Percentiles rank a stretch among this genome's conserved stretches.
These are phyloP conservation scores for Mola mola DNA, from an alignment of 2,113 vertebrate genomes.

Conservation along the genomic window DNA sequence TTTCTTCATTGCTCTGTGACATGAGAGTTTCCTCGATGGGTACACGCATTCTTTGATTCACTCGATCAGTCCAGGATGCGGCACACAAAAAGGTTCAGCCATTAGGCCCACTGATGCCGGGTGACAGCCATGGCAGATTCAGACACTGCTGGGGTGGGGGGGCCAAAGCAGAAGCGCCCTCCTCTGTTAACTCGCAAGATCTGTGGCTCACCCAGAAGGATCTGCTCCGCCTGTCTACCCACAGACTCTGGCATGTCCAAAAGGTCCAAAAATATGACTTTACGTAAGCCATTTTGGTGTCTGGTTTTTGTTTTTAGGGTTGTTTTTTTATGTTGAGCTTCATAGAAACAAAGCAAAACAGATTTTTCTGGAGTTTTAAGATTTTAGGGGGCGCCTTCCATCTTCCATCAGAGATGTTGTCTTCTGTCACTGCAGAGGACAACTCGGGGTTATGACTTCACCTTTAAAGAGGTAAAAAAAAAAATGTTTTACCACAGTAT, in stretches of 20 bases:
- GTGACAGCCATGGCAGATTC: constrained; percentile 75
- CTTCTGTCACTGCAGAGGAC: constrained; percentile 40
- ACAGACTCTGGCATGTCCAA: constrained; percentile 38
- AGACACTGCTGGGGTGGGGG: constrained; percentile 46
- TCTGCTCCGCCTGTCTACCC: constrained; percentile 45
- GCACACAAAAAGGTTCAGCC: constrained; percentile 68
- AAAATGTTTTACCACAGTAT: too few species aligned
- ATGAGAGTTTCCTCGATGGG: constrained; percentile 51
- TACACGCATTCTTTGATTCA: constrained; percentile 55
- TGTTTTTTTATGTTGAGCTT: constrained; percentile 16
- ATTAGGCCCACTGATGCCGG: constrained; percentile 66
- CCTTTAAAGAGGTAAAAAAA: too few species aligned
- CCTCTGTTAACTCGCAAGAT: constrained; percentile 63
- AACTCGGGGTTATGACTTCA: too few species aligned
- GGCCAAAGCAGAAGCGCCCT: constrained; percentile 39
- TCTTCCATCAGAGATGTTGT: constrained; percentile 46
- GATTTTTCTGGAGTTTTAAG: constrained; percentile 27
- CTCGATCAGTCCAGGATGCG: constrained; percentile 52
- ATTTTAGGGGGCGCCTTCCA: constrained; percentile 38
- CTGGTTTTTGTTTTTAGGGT: too few species aligned
- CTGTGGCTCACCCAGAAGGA: constrained; percentile 31
- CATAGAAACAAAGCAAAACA: too few species aligned
- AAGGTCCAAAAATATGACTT: too few species aligned
- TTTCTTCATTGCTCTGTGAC: constrained; percentile 41
- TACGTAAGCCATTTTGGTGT: too few species aligned